phyloP scores from a whole-genome alignment of 2,888 invertebrate genomes.

The Phaonia tiefii region DNA sequence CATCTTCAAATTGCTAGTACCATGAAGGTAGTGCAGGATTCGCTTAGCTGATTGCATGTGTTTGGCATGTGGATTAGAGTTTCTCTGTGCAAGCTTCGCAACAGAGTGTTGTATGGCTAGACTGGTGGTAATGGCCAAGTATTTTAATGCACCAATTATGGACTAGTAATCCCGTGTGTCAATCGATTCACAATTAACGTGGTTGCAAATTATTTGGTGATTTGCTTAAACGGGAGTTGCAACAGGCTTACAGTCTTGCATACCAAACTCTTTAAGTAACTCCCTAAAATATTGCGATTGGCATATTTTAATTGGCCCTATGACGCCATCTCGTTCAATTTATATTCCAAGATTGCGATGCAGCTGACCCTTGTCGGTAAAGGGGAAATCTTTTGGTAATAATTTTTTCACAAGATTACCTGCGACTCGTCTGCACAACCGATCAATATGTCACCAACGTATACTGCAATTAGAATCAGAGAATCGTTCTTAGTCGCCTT shows the following conservation, averaged over 20 bases:
- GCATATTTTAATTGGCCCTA: conserved; percentile 22
- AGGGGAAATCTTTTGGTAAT: not conserved
- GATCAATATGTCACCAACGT: conserved; percentile 60
- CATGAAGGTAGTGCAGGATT: too few species aligned
- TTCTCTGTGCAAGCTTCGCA: too few species aligned
- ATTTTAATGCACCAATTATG: too few species aligned
- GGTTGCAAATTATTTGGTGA: conserved; percentile 29
- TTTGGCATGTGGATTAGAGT: too few species aligned
- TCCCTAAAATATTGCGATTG: conserved; percentile 28
- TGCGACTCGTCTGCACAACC: conserved; percentile 47
- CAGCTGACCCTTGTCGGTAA: not conserved
- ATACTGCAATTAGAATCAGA: conserved; percentile 49
- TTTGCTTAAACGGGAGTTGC: conserved; percentile 48
- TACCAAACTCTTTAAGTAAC: conserved; percentile 21
- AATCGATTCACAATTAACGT: conserved; percentile 29
- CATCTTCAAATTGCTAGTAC: too few species aligned
- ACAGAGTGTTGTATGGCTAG: too few species aligned
- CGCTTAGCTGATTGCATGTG: too few species aligned
- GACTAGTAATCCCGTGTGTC: conserved; percentile 44
- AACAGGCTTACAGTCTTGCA: conserved; percentile 28
- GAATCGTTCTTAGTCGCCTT: conserved; percentile 35
- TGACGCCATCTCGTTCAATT: conserved; percentile 22
- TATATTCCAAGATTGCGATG: not conserved
- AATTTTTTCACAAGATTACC: conserved; percentile 37
- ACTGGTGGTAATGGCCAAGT: too few species aligned